Conservation (phyloP, 2,113 vertebrate genomes). For the Acanthochromis polyacanthus region DNA sequence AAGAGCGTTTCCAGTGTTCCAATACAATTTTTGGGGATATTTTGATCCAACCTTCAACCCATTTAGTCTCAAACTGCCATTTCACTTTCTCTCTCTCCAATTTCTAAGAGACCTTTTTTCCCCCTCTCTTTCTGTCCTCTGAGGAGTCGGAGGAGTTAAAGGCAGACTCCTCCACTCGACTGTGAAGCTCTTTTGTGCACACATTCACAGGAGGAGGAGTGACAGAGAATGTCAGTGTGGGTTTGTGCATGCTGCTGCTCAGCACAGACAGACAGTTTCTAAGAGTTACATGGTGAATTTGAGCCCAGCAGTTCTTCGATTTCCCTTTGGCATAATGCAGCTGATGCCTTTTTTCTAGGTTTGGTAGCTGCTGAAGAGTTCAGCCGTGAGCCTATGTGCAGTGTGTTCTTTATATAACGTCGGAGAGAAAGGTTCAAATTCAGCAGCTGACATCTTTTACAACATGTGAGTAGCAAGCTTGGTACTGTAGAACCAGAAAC, state of each 20-base stretch:
- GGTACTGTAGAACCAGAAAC: background rate
- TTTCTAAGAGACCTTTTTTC: background rate
- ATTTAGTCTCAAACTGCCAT: background rate
- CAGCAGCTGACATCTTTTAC: slow-evolving; percentile 42
- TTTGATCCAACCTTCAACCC: background rate
- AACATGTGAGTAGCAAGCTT: slow-evolving; percentile 66
- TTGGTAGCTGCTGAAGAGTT: slow-evolving; percentile 26
- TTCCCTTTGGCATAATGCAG: background rate
- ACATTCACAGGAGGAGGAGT: slow-evolving; percentile 61
- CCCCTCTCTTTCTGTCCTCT: slow-evolving; percentile 1
- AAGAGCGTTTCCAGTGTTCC: background rate
- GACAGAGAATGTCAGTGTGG: slow-evolving; percentile 71
- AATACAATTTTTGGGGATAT: background rate
- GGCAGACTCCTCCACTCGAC: slow-evolving; percentile 53
- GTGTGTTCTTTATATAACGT: slow-evolving; percentile 9
- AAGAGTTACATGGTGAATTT: slow-evolving; percentile 12
- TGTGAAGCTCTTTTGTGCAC: slow-evolving; percentile 73
- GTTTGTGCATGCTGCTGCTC: slow-evolving; percentile 56
- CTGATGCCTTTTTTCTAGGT: background rate
- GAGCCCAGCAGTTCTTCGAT: slow-evolving; percentile 14
- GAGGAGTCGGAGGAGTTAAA: slow-evolving; percentile 70
- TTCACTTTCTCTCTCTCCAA: background rate
- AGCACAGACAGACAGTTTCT: slow-evolving; percentile 30
- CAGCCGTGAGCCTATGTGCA: background rate
- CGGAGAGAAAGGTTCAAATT: slow-evolving; percentile 27